phyloP scores from a whole-genome alignment of 2,888 invertebrate genomes.

The Didymodactylos carnosus region DNA sequence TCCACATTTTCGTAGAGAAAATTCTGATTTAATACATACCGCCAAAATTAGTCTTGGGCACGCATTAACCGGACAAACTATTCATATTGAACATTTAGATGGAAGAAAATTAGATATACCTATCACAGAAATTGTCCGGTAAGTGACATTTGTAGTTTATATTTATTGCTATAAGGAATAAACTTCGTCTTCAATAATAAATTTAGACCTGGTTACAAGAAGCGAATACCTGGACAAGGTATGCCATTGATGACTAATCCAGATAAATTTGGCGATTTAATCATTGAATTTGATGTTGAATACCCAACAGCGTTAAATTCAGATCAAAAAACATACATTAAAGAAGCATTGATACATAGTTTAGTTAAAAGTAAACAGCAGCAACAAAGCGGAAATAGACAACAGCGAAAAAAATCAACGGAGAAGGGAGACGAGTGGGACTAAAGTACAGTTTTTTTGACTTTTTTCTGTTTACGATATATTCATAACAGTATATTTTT shows the following conservation, averaged over 20 bases:
- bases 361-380: background rate
- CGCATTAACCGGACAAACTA: slow-evolving; percentile 28
- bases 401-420: background rate
- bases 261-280: slow-evolving; percentile 29
- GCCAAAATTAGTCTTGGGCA: slow-evolving; percentile 29
- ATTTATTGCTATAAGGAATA: too few species aligned
- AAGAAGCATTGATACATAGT: slow-evolving; percentile 20
- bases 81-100: slow-evolving; percentile 33
- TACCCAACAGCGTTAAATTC: slow-evolving; percentile 29
- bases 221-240: slow-evolving; percentile 31
- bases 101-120: slow-evolving; percentile 37
- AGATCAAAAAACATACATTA: slow-evolving; percentile 29
- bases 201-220: slow-evolving; percentile 31
- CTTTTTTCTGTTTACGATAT: background rate
- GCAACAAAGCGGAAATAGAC: background rate
- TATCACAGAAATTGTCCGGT: slow-evolving; percentile 35
- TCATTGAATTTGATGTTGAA: slow-evolving; percentile 33
- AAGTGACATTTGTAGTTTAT: slow-evolving; percentile 18
- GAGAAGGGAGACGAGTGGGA: background rate
- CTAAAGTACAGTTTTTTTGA: too few species aligned
- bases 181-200: slow-evolving; percentile 15
- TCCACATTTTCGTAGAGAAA: slow-evolving; percentile 28
- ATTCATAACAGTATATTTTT: background rate
- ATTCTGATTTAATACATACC: slow-evolving; percentile 29
- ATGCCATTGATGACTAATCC: slow-evolving; percentile 31